phyloP scores from a whole-genome alignment of 2,888 invertebrate genomes.

The Eristalis pertinax region DNA sequence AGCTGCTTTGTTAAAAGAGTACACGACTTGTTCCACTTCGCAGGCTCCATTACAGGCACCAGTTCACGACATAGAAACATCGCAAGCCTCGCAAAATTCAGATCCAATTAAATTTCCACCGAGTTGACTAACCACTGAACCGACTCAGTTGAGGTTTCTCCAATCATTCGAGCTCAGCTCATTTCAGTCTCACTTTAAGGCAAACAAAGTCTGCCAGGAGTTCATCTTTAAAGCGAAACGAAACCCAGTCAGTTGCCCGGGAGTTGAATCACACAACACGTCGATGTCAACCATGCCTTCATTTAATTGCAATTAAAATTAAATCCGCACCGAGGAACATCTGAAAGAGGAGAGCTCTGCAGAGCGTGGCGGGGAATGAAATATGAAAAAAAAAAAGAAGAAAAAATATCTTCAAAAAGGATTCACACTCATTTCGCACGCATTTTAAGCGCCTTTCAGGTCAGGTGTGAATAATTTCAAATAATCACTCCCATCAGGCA shows the following conservation, averaged over 20 bases:
- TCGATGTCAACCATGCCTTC: slow-evolving; percentile 51
- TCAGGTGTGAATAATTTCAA: slow-evolving; percentile 73
- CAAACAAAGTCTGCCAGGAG: neutral
- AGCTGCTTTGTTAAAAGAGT: no score
- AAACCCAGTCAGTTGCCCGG: neutral
- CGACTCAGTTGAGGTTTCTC: no score
- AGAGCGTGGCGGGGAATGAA: neutral
- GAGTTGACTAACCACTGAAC: no score
- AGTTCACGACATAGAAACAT: no score
- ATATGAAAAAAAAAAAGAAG: slow-evolving; percentile 17
- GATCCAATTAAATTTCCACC: no score
- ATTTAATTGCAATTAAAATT: slow-evolving; percentile 70
- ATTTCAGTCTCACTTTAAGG: neutral
- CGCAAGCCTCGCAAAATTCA: no score
- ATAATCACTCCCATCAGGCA: slow-evolving; percentile 71
- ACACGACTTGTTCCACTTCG: no score
- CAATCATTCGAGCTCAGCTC: no score
- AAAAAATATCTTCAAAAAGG: slow-evolving; percentile 62
- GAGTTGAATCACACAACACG: neutral
- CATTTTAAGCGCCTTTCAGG: slow-evolving; percentile 72
- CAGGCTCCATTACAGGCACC: no score
- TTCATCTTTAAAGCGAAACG: neutral
- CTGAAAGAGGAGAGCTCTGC: slow-evolving; percentile 14
- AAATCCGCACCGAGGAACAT: slow-evolving; percentile 43
- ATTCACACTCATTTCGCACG: slow-evolving; percentile 71